Evolutionary conservation across 2,113 vertebrate species (phyloP).

Genomic region (Coreoperca whiteheadi): DNA sequence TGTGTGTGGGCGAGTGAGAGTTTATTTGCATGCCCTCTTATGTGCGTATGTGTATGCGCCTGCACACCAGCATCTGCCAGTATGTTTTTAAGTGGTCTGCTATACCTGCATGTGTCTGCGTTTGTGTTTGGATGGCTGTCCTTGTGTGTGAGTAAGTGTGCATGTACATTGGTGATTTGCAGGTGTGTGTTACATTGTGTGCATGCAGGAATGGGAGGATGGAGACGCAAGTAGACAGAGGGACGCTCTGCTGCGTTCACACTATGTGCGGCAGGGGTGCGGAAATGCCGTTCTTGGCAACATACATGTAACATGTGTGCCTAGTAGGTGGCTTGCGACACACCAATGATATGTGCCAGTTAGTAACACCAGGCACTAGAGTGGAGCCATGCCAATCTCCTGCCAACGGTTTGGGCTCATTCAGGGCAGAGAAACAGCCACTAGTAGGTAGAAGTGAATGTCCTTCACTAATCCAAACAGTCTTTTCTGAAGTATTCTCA

Average conservation of each 20-base stretch:
- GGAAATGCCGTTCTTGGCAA: slow-evolving; percentile 84
- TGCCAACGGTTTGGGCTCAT: slow-evolving; percentile 65
- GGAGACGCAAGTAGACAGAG: slow-evolving; percentile 74
- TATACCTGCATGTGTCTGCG: slow-evolving; percentile 12
- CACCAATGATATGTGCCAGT: slow-evolving; percentile 74
- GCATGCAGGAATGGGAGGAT: slow-evolving; percentile 33
- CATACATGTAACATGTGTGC: slow-evolving; percentile 84
- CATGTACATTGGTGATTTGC: slow-evolving; percentile 12
- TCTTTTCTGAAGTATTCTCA: slow-evolving; percentile 25
- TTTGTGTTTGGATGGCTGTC: slow-evolving; percentile 14
- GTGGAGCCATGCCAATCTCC: slow-evolving; percentile 75
- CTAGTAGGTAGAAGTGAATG: slow-evolving; percentile 39
- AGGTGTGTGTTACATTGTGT: slow-evolving; percentile 45
- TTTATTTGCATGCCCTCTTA: slow-evolving; percentile 12
- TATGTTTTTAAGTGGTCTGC: slow-evolving; percentile 27
- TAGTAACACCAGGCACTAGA: slow-evolving; percentile 70
- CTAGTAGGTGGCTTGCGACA: slow-evolving; percentile 67
- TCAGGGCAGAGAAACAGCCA: slow-evolving; percentile 51
- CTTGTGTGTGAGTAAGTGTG: slow-evolving; percentile 16
- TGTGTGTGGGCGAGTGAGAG: slow-evolving; percentile 1
- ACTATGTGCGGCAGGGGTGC: slow-evolving; percentile 78
- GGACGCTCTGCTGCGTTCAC: slow-evolving; percentile 76
- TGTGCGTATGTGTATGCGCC: slow-evolving; percentile 7
- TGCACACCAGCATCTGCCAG: slow-evolving; percentile 42
- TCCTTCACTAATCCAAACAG: slow-evolving; percentile 55